Evolutionary conservation across 2,888 invertebrate genomes (phyloP), one percentile per base, ranked within the genome.

Genomic region (Pseudanteris insignis): DNA sequence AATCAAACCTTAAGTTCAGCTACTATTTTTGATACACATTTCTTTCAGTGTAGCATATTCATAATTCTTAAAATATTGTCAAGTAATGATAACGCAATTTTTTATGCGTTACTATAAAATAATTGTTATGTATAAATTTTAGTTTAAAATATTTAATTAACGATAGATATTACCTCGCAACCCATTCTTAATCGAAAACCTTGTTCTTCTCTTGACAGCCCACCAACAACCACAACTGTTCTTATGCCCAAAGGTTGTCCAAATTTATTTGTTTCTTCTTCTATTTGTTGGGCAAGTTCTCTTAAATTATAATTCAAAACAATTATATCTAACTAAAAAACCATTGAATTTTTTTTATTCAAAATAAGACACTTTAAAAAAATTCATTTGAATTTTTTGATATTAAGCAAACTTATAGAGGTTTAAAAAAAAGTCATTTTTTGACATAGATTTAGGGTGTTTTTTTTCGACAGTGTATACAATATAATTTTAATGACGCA

Each of bases 281-380:
- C 98, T 72, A 99, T 99, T 82, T 99, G 98, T 76, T 98, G 97
- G 0, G 98, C 98, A 83, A 99, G 86, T 80, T 99, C 98, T 81
- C 99, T 78, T 28, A 14, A 33, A 33, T 7, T n/a, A n/a, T n/a
- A n/a, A n/a, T 30, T 30, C n/a, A n/a, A 43, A 15, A 34, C 14
- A 13, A 33, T 12, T 48, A 11, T 18, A 15, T 44, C n/a, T n/a
- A n/a, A n/a, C n/a, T n/a, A 3, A n/a, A 26, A 26, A 26, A 21
- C 21, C 21, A 21, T n/a, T n/a, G n/a, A n/a, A n/a, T n/a, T n/a
- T n/a, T n/a, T n/a, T n/a, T n/a, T n/a, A n/a, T n/a, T n/a, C n/a
- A 21, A 21, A 21, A 21, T 21, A 3, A 21, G 21, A 21, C 7
- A 21, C 21, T 5, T 21, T 21, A 5, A 21, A 21, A 5, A 21